Conservation (phyloP, 2,797 vertebrate genomes). For the Oreochromis grahami region DNA sequence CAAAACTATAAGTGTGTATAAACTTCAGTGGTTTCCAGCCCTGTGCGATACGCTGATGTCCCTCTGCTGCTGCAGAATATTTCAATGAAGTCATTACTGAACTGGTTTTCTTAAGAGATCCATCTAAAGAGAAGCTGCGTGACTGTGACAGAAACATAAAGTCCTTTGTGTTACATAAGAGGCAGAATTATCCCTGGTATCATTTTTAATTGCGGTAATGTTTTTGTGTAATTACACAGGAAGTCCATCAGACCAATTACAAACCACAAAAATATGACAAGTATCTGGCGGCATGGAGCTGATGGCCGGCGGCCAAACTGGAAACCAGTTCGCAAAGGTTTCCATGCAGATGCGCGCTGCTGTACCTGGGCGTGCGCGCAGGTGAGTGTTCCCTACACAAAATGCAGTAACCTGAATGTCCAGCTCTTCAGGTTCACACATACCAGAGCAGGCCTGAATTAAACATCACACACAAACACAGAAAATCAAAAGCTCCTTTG, state of each 20-base stretch:
- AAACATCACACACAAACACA: not conserved
- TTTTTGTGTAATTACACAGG: not conserved
- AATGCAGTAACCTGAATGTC: slow-evolving; percentile 21
- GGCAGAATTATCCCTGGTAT: not conserved
- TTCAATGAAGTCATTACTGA: not conserved
- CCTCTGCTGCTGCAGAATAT: not conserved
- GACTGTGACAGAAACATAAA: not conserved
- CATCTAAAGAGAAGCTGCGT: not conserved
- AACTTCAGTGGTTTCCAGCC: not conserved
- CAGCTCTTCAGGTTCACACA: not conserved
- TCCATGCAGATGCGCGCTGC: not conserved
- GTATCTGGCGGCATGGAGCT: not conserved
- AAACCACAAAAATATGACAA: not conserved
- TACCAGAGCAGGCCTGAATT: not conserved
- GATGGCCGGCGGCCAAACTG: not conserved
- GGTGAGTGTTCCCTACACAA: not conserved
- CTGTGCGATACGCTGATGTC: not conserved
- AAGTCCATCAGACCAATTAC: slow-evolving; percentile 11
- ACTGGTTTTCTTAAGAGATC: not conserved
- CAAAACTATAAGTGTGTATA: not conserved
- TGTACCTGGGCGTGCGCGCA: not conserved
- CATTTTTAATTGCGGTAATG: slow-evolving; percentile 2
- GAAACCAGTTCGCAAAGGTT: slow-evolving; percentile 13
- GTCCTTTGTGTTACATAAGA: not conserved
- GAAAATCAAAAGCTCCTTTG: slow-evolving; percentile 51